Evolutionary conservation across 2,113 vertebrate genomes (phyloP), one percentile per base, ranked within the genome.

Genomic region (Falco punctatus): DNA sequence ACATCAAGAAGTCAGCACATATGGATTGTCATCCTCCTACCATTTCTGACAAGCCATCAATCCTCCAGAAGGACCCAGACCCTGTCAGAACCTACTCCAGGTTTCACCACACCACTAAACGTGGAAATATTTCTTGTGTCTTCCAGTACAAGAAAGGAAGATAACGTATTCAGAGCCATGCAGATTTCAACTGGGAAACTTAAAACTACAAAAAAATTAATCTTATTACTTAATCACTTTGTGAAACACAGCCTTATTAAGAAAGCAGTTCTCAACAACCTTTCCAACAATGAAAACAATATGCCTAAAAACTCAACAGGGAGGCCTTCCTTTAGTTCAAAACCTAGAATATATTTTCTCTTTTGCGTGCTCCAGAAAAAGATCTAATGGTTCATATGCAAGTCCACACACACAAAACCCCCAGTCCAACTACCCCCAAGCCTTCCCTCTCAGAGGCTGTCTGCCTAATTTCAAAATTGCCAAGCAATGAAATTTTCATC

Each of bases 321-420:
- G 96, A 97, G 88, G 83, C 49, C 97, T 97, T 97, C 98, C 95
- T 98, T 97, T 87, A 71, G 16, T 71, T 71, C 84, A 69, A 86
- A 94, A 93, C 40, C 48, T 82, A 94, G 70, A 95, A 86, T 69
- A 71, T 40, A 30, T 91, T 97, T 96, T 96, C 78, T 95, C 89
- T 59, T 96, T 95, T 91, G 75, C 74, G 90, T 35, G 26, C 77
- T 95, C 87, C 86, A 96, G 90, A 97, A 96, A 89, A 90, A 59
- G 62, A 28, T 22, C 90, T 94, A 92, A 94, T 67, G 87, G 89
- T 92, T 75, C 88, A 66, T 84, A 90, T 5, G 40, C 52, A 95
- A 92, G 55, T 28, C 82, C 74, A 86, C 42, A 77, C 1, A 48
- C 72, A 67, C 51, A 79, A 52, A 77, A 6, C 1, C 14, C 9